Base-by-base conservation (phyloP, 2,888 invertebrate species). In the Autographa pulchrina region DNA sequence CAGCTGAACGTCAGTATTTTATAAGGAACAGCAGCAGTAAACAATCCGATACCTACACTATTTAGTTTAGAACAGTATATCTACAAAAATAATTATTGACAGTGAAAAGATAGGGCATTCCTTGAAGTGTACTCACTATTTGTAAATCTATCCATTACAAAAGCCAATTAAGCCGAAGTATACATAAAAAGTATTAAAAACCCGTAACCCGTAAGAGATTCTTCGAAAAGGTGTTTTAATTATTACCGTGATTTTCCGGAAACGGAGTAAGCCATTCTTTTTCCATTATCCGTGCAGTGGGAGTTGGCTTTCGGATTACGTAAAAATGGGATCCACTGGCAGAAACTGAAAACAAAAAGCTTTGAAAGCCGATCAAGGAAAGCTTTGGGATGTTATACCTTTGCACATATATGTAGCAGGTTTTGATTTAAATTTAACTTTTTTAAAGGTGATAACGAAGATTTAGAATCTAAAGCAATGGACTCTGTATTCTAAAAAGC, bases 301-400 rank as follows among this genome's bases (percentile, higher is more conserved):
- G n/a, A n/a, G 48, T 48, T n/a, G 48, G 48, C n/a, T 48, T 48
- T 48, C 8, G 48, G 48, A n/a, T 48, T 48, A n/a, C 48, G 48
- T 16, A 48, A 48, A 48, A 48, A 48, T 48, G 7, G 48, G n/a
- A 48, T 5, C 6, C 7, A 14, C 16, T 16, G n/a, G 48, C 48
- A n/a, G 48, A 6, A 7, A n/a, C n/a, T 48, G 48, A 48, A 48
- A 48, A 48, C 48, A n/a, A 48, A 48, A n/a, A 48, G n/a, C 7
- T 48, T 48, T 48, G n/a, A n/a, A 48, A 48, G 48, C 48, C 48
- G 48, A 48, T 48, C 48, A n/a, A n/a, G 7, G 1, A n/a, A 48
- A 48, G 48, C 48, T 48, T 48, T n/a, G n/a, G 48, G 8, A 48
- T 48, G 43, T 43, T 43, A 48, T 48, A n/a, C 48, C n/a, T n/a